Evolutionary conservation across 2,888 invertebrate species (phyloP), one percentile per base, ranked within the genome.

Genomic region (Dasypogon diadema): DNA sequence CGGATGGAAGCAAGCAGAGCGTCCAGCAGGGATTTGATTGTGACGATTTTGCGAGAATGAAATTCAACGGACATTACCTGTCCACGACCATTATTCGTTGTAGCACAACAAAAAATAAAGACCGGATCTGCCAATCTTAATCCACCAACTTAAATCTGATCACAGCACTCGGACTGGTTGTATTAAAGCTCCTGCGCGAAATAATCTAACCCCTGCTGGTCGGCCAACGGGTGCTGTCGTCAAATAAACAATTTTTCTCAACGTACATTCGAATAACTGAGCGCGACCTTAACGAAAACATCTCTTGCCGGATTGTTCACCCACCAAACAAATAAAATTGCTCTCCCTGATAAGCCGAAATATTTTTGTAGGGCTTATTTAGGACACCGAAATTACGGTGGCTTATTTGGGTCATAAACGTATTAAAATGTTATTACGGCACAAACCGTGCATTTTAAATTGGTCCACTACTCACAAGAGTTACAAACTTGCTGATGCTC

Each of bases 71-170:
- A 74, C 58, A 74, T 48, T 74, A 74, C 74, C 74, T 74, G 74
- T 74, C 74, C 74, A 22, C 58, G 8, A 46, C 56, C 26, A 60
- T 60, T 74, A 60, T 48, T 16, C 10, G 74, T 58, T 56, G 26
- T 37, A 16, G 26, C 16, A 74, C 58, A 73, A 63, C 70, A 65
- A 77, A 70, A 75, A 77, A 68, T 75, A 73, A 65, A 65, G 65
- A 65, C 77, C 77, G 77, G 77, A 77, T 77, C 77, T 77, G 77
- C 65, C 77, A 73, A 73, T 77, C 77, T 73, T 73, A 77, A 77
- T 77, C 63, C 34, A 51, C 70, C 34, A 68, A 51, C n/a, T 70
- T 70, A 70, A 54, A 26, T 26, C n/a, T 70, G 30, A 70, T 70
- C 70, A 30, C 54, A n/a, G 51, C 21, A 42, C 46, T 46, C 14